Conservation (phyloP, 2,888 invertebrate species). For the Zeuzera pyrina region DNA sequence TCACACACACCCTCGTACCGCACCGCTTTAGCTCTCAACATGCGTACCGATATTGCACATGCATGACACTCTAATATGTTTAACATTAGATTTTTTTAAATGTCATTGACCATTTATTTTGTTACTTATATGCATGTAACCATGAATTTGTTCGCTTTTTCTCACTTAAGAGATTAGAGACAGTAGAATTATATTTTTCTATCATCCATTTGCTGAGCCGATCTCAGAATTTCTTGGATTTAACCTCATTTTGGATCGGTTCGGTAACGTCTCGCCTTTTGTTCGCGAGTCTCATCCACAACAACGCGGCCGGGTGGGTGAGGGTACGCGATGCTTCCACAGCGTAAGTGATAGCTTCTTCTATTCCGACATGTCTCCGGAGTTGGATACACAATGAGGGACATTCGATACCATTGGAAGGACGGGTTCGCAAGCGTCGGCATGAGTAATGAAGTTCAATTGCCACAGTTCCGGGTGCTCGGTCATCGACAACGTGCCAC, state of each 20-base stretch:
- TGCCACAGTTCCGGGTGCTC: constrained; percentile 97
- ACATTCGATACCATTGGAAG: constrained; percentile 97
- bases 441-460: constrained; percentile 95
- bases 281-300: constrained; percentile 33
- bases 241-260: constrained; percentile 26
- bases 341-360: constrained; percentile 74
- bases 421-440: constrained; percentile 94
- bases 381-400: constrained; percentile 98
- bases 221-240: constrained; percentile 22
- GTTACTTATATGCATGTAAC: background rate
- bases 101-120: constrained; percentile 4
- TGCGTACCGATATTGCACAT: constrained; percentile 22
- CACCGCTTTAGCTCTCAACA: constrained; percentile 28
- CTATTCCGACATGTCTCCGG: constrained; percentile 75
- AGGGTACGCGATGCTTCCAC: constrained; percentile 49
- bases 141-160: constrained; percentile 18
- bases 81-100: constrained; percentile 8
- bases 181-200: constrained; percentile 54
- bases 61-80: constrained; percentile 20
- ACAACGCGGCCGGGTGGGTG: constrained; percentile 28
- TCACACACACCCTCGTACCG: constrained; percentile 20
- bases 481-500: constrained; percentile 96
- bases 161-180: constrained; percentile 25
- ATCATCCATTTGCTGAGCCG: constrained; percentile 43
- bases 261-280: constrained; percentile 32